Base-by-base conservation (phyloP, 1,140 invertebrate genomes). In the Frieseomelitta varia region DNA sequence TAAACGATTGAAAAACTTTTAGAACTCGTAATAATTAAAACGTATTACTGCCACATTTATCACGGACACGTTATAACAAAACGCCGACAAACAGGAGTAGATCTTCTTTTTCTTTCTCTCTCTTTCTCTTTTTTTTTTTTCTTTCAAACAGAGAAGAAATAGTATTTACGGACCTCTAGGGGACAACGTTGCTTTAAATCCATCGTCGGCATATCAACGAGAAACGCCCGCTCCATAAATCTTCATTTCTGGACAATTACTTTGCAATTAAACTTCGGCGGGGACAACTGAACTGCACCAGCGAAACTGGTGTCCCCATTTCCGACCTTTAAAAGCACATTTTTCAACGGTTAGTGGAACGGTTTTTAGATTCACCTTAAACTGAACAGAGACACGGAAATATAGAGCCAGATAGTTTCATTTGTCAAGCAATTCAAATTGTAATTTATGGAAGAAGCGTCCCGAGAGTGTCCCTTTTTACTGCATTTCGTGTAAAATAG, bases 211-310 rank as follows among this genome's bases (percentile, higher is more conserved):
- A 79, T 47, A 56, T 79, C 65, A 27, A 24, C 51, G 51, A 47
- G 68, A 30, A 58, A 30, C 4, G 58, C 55, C 19, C 30, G 34
- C 3, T 17, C 19, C 34, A n/a, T 80, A n/a, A 71, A 80, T 80
- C 67, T 61, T 80, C 78, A 80, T 80, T 51, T 51, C 78, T 15
- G 67, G 4, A 53, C 67, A 80, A 80, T 80, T 80, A 80, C 67
- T 71, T 56, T 61, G 78, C 67, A 80, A 80, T 80, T 71, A 80
- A 80, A 56, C 68, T 58, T 47, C 21, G 2, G 34, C 21, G 30
- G 51, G 34, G 24, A 61, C n/a, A 80, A 71, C 78, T 15, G 34
- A 71, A 69, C 53, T 21, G 75, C 61, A 27, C 27, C 17, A 34
- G 27, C 0, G 27, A 74, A 39, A 24, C 55, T 6, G 8, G 30